Percentiles rank a stretch among this genome's conserved stretches.
Evolutionary conservation across 2,113 vertebrate species (phyloP).

Genomic region (Pycnonotus jocosus): DNA sequence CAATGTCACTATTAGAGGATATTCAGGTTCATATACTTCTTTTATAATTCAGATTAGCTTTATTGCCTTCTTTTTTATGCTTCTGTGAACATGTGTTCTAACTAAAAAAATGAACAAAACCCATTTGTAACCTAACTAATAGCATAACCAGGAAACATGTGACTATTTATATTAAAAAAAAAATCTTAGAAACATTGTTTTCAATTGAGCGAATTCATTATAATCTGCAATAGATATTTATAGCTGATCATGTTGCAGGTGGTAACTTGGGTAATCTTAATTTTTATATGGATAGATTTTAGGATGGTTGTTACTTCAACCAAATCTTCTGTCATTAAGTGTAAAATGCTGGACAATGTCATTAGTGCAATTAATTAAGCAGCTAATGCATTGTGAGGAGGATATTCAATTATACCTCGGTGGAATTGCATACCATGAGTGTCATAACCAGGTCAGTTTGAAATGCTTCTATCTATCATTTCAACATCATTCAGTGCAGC

Average conservation of each 20-base stretch:
- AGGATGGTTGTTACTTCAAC: not conserved
- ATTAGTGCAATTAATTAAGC: constrained; percentile 49
- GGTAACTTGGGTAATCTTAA: not conserved
- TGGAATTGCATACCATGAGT: not conserved
- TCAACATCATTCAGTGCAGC: not conserved
- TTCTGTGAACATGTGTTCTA: not conserved
- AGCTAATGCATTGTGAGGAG: constrained; percentile 9
- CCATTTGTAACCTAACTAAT: not conserved
- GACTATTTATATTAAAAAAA: not conserved
- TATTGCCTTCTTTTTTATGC: not conserved
- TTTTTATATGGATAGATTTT: not conserved
- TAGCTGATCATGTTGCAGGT: not conserved
- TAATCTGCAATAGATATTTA: not conserved
- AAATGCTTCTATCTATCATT: not conserved
- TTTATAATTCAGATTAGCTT: not conserved
- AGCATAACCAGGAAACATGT: not conserved
- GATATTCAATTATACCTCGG: not conserved
- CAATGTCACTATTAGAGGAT: not conserved
- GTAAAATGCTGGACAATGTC: not conserved
- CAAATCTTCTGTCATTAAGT: not conserved
- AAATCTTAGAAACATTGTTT: not conserved
- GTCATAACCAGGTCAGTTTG: not conserved
- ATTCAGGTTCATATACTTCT: not conserved
- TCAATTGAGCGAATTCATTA: not conserved
- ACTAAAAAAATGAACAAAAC: not conserved